Conservation (phyloP, 2,888 invertebrate genomes). For the Caenorhabditis drosophilae region DNA sequence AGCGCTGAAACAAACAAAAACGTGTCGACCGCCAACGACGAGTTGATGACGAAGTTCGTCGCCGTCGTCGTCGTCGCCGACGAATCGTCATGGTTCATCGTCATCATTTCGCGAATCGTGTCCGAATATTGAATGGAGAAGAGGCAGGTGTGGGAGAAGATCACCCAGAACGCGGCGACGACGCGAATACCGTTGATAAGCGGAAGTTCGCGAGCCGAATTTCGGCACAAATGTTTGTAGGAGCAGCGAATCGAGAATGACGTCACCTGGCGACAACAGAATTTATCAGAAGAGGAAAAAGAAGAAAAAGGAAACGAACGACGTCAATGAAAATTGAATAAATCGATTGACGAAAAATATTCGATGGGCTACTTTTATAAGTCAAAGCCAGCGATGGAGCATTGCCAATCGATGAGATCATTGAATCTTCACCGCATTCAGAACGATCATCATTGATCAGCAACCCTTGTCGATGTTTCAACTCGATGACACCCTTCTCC, state of each 20-base stretch:
- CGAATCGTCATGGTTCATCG: slow-evolving; percentile 4
- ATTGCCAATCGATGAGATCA: neutral
- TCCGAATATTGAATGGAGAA: slow-evolving; percentile 48
- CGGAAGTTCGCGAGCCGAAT: slow-evolving; percentile 38
- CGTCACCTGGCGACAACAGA: slow-evolving; percentile 21
- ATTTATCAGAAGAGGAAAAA: neutral
- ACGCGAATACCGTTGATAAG: slow-evolving; percentile 38
- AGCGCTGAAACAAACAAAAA: slow-evolving; percentile 55
- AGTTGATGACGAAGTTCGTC: slow-evolving; percentile 37
- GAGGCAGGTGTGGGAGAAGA: slow-evolving; percentile 47
- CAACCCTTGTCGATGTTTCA: slow-evolving; percentile 5
- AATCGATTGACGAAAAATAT: neutral
- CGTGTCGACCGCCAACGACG: slow-evolving; percentile 58
- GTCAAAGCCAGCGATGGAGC: slow-evolving; percentile 7
- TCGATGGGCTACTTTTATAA: slow-evolving; percentile 3
- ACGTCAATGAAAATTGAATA: neutral
- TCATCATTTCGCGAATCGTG: slow-evolving; percentile 18
- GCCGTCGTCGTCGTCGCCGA: neutral
- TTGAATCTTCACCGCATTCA: neutral
- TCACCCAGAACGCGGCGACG: slow-evolving; percentile 47
- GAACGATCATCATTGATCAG: neutral
- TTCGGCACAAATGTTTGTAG: slow-evolving; percentile 37
- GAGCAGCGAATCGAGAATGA: slow-evolving; percentile 41
- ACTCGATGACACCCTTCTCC: slow-evolving; percentile 13
- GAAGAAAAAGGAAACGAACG: neutral